Conservation (phyloP, 2,888 invertebrate genomes). For the Pimpla rufipes region DNA sequence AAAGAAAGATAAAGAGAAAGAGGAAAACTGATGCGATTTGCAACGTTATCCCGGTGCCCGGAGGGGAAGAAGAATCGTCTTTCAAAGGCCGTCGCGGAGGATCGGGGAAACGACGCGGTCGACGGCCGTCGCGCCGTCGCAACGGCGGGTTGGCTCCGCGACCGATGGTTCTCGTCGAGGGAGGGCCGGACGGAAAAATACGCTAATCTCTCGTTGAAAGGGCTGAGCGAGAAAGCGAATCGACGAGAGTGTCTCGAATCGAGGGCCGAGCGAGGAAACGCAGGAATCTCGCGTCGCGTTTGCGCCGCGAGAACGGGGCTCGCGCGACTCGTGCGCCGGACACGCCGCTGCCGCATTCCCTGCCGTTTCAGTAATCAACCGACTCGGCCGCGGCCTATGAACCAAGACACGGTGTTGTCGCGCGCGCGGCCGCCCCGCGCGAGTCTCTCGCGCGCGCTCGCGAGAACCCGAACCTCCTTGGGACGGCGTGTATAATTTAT, state of each 20-base stretch:
- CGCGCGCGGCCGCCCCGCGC: conserved; percentile 19
- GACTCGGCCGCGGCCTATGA: conserved; percentile 70
- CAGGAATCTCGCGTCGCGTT: neutral
- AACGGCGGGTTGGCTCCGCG: no score
- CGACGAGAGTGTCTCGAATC: neutral
- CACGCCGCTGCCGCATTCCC: conserved; percentile 71
- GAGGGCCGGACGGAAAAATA: no score
- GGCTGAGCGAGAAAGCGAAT: neutral
- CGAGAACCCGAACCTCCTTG: conserved; percentile 64
- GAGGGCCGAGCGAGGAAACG: neutral
- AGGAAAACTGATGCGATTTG: no score
- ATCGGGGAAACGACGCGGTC: no score
- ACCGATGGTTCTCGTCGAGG: no score
- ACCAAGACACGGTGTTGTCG: conserved; percentile 63
- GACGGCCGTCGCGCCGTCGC: no score
- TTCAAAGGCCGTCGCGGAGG: no score
- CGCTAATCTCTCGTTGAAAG: neutral
- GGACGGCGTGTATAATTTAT: conserved; percentile 79
- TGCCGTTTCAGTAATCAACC: conserved; percentile 74
- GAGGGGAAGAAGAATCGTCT: no score
- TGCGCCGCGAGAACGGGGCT: neutral
- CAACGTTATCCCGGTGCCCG: no score
- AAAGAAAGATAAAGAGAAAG: no score
- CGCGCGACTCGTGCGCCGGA: conserved; percentile 32
- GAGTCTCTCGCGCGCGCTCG: neutral